phyloP scores from a whole-genome alignment of 2,888 invertebrate species.

The Diaperis boleti region DNA sequence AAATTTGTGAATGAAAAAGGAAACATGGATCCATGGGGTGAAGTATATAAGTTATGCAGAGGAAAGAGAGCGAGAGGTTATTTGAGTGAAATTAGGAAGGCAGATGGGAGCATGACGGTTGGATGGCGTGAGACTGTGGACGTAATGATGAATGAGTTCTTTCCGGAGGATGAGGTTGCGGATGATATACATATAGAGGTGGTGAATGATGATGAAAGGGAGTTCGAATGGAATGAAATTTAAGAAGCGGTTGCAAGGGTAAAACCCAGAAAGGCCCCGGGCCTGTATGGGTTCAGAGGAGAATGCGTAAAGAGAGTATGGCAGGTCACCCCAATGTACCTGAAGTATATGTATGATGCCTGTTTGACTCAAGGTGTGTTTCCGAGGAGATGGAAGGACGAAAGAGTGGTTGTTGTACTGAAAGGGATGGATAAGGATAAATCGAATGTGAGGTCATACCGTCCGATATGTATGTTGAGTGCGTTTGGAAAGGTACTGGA shows the following conservation, averaged over 20 bases:
- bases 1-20: too few species aligned
- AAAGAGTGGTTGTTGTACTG: constrained; percentile 46
- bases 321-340: neutral
- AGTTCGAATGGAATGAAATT: neutral
- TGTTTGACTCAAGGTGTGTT: constrained; percentile 43
- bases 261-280: constrained; percentile 13
- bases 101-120: neutral
- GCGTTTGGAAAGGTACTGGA: constrained; percentile 54
- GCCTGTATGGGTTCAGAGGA: constrained; percentile 30
- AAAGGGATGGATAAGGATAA: constrained; percentile 48
- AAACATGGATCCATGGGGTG: constrained; percentile 17
- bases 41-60: constrained; percentile 6
- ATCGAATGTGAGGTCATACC: neutral
- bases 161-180: neutral
- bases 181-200: neutral
- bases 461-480: constrained; percentile 52
- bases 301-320: constrained; percentile 8
- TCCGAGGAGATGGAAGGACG: constrained; percentile 47
- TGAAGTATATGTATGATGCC: constrained; percentile 7
- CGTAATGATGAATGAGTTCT: constrained; percentile 18
- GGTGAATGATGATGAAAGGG: too few species aligned
- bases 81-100: neutral
- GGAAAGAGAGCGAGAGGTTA: neutral
- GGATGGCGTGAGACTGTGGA: constrained; percentile 22
- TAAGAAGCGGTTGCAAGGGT: neutral